Percentiles rank a stretch among this genome's conserved stretches.
These are phyloP conservation scores for Chironomus tentans DNA, from an alignment of 2,888 invertebrate genomes.

Conservation along the genomic window DNA sequence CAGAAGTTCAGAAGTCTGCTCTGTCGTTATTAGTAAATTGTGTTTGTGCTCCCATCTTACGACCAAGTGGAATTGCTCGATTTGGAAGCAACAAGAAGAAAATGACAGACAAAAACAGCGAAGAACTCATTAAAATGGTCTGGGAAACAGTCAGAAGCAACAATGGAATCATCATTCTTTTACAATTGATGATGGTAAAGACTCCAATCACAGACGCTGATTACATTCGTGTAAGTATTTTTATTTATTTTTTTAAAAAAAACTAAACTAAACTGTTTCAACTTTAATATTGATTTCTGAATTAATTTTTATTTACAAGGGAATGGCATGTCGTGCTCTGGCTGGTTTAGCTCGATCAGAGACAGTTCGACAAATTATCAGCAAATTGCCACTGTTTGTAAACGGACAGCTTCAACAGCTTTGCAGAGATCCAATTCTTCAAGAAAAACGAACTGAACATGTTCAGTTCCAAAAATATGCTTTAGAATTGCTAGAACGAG, in stretches of 20 bases:
- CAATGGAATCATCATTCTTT: constrained; percentile 92
- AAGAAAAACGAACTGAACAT: constrained; percentile 93
- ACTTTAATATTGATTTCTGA: too few species aligned
- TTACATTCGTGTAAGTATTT: too few species aligned
- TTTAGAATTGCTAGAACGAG: constrained; percentile 75
- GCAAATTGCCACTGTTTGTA: constrained; percentile 88
- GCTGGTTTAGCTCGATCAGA: constrained; percentile 90
- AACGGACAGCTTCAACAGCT: constrained; percentile 87
- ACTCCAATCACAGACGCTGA: constrained; percentile 96
- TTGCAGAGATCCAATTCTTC: constrained; percentile 93
- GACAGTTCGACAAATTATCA: constrained; percentile 87
- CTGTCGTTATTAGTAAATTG: constrained; percentile 86
- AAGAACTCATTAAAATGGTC: constrained; percentile 81
- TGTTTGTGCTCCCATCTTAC: constrained; percentile 80
- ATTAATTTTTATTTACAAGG: constrained; percentile 35
- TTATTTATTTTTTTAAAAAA: too few species aligned
- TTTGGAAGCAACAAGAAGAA: constrained; percentile 46
- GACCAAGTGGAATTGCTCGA: constrained; percentile 53
- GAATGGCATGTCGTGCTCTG: constrained; percentile 85
- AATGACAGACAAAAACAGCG: constrained; percentile 55
- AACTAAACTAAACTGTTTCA: too few species aligned
- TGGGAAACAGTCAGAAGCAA: constrained; percentile 92
- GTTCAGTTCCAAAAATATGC: constrained; percentile 93
- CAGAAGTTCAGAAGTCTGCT: constrained; percentile 87
- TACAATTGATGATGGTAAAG: constrained; percentile 83